These are phyloP conservation scores for Crotalus viridis DNA, from an alignment of 2,113 vertebrate species.

Conservation along the genomic window DNA sequence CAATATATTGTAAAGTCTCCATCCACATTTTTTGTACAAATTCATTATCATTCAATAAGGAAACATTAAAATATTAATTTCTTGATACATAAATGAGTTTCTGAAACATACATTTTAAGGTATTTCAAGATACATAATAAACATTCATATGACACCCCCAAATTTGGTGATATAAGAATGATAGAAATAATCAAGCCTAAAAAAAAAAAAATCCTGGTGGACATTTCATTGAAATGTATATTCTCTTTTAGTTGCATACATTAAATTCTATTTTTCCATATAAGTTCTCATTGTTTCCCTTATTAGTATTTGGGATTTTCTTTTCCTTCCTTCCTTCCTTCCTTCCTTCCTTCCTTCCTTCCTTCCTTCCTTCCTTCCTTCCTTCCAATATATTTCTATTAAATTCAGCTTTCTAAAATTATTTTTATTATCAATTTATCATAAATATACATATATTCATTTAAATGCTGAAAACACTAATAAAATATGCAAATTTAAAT, in stretches of 20 bases:
- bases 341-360: too few relatives aligned
- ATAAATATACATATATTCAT: too few relatives aligned
- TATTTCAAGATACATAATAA: not conserved
- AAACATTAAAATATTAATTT: not conserved
- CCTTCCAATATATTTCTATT: too few relatives aligned
- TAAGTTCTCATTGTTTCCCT: not conserved
- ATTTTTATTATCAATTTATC: too few relatives aligned
- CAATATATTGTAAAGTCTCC: not conserved
- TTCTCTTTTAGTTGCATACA: too few relatives aligned
- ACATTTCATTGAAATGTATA: not conserved
- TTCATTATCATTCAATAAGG: not conserved
- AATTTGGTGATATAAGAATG: not conserved
- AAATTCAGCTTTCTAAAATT: too few relatives aligned
- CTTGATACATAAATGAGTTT: not conserved
- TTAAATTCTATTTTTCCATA: not conserved
- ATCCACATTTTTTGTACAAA: not conserved
- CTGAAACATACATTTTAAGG: not conserved
- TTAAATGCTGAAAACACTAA: too few relatives aligned
- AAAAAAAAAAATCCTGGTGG: not conserved
- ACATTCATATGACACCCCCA: not conserved
- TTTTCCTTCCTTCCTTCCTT: too few relatives aligned
- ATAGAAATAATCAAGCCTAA: not conserved
- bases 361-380: too few relatives aligned
- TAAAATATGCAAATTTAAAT: too few relatives aligned
- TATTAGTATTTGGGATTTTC: not conserved